These are phyloP conservation scores for Frieseomelitta varia DNA, from an alignment of 1,140 invertebrate genomes.

Conservation along the genomic window DNA sequence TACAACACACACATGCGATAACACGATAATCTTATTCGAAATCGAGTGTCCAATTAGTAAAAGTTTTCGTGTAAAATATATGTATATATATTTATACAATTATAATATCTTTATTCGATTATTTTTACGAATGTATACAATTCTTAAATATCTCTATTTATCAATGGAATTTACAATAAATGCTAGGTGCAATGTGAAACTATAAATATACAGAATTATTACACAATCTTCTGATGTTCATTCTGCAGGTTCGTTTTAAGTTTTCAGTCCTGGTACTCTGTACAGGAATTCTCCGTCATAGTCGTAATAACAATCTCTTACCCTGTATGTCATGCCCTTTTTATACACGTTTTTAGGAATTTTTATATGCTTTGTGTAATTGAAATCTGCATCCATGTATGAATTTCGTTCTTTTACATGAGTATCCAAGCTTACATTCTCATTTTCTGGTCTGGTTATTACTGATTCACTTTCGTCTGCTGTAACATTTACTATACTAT, in stretches of 20 bases:
- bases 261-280: conserved; percentile 84
- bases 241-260: no score
- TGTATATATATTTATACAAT: neutral
- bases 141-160: no score
- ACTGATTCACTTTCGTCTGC: neutral
- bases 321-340: conserved; percentile 85
- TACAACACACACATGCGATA: no score
- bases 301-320: conserved; percentile 90
- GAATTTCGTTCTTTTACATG: conserved; percentile 67
- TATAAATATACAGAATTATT: neutral
- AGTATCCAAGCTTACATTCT: conserved; percentile 40
- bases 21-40: neutral
- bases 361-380: conserved; percentile 84
- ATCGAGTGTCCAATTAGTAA: neutral
- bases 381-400: conserved; percentile 55
- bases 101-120: neutral
- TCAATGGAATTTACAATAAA: neutral
- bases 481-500: neutral
- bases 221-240: neutral
- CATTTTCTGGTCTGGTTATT: neutral
- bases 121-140: neutral
- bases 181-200: neutral
- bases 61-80: neutral
- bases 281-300: conserved; percentile 90
- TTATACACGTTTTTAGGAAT: conserved; percentile 85